These are phyloP conservation scores for Cavia porcellus DNA, from an alignment of 2,113 vertebrate species.

Conservation along the genomic window DNA sequence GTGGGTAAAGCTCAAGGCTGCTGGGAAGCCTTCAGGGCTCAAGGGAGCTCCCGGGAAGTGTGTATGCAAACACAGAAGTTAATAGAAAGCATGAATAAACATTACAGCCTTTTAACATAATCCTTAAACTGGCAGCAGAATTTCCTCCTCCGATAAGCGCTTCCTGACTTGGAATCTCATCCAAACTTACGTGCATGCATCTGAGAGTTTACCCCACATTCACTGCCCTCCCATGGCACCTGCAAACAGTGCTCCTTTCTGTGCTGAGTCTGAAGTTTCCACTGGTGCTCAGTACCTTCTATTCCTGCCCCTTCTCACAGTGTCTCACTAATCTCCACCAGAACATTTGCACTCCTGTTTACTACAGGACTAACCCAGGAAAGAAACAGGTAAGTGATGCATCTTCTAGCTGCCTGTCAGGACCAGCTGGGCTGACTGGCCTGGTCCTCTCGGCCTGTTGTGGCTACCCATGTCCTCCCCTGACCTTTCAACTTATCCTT, in stretches of 20 bases:
- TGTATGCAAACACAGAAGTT: neutral
- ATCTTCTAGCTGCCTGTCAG: neutral
- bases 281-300: neutral
- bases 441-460: neutral
- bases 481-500: neutral
- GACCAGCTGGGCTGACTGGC: neutral
- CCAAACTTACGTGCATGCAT: neutral
- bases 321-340: neutral
- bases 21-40: fast-evolving
- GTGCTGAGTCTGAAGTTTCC: neutral
- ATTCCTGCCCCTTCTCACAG: neutral
- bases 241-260: neutral
- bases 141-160: neutral
- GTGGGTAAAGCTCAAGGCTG: neutral
- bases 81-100: neutral
- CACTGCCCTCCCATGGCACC: neutral
- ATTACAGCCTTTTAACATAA: neutral
- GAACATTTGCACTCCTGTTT: neutral
- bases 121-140: neutral
- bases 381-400: neutral
- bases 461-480: neutral
- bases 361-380: neutral
- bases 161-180: neutral
- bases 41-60: fast-evolving
- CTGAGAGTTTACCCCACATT: neutral